Base-by-base conservation (phyloP, 2,797 vertebrate genomes). In the Coracias cyanogaster region DNA sequence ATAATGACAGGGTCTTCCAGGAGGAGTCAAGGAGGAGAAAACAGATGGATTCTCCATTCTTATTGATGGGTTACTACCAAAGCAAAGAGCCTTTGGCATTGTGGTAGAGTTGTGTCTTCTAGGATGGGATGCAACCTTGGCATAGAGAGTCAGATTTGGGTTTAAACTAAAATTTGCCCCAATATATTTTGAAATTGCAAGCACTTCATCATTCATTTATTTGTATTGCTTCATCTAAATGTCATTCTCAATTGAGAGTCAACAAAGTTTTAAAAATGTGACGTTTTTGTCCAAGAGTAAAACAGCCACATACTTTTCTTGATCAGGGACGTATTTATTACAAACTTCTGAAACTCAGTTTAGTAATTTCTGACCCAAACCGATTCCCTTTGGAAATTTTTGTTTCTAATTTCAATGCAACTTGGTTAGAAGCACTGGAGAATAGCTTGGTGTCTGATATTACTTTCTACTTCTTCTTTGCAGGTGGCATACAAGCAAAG, bases 401-500 rank as follows among this genome's bases (percentile, higher is more conserved):
- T 83, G 37, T 37, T n/a, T 6, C 48, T 85, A 49, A 91, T 87
- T 92, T 93, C 33, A 78, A 33, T 57, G 19, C 10, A 80, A 39
- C 45, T 92, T 52, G 12, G 35, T 79, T 73, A 90, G 86, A 84
- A 77, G 39, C 48, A 70, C 29, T 37, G 6, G 45, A 82, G 71
- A 93, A 85, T 67, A 95, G 84, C 71, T 93, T 80, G 48, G 51
- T 64, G 60, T 61, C 57, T 71, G 78, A 67, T 89, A 89, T 43
- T 93, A 90, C 33, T 92, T 93, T 57, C 78, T 85, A 69, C 37
- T 54, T 87, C 29, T 58, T 72, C 87, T 92, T 79, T 91, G 28
- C 88, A 91, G 86, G 48, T 87, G 74, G 37, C 69, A 62, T 28
- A 89, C 10, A 22, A 86, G 24, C 45, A 83, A 33, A 84, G 58